Percentiles rank a stretch among this genome's conserved stretches.
Conservation (phyloP, 2,797 vertebrate species). For the Sphenopsis melanotis region DNA sequence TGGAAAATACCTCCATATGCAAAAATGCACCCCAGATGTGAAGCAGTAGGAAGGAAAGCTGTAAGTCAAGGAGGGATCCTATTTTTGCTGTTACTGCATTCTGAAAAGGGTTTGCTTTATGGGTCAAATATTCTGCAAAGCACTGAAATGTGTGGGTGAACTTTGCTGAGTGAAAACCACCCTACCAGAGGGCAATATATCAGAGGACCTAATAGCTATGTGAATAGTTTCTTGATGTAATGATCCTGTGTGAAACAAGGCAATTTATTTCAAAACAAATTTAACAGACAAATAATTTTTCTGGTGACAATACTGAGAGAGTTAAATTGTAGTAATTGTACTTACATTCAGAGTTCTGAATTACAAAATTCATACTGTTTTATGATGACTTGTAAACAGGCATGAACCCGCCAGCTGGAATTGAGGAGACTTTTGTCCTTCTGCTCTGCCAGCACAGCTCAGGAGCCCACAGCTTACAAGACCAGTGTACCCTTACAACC, state of each 20-base stretch:
- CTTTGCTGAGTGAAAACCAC: background rate
- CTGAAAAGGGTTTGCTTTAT: background rate
- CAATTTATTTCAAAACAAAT: background rate
- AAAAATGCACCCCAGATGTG: background rate
- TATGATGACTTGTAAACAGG: background rate
- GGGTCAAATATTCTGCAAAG: background rate
- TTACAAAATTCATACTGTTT: background rate
- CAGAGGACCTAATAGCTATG: background rate
- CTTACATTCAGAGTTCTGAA: background rate
- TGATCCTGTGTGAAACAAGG: background rate
- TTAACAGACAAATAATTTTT: background rate
- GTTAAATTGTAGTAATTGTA: background rate
- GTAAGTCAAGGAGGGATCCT: background rate
- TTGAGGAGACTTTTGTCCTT: background rate
- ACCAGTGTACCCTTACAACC: background rate
- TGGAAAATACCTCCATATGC: background rate
- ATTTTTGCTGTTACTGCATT: background rate
- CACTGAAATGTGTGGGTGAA: background rate
- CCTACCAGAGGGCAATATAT: background rate
- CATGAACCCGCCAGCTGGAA: background rate
- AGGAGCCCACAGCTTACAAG: background rate
- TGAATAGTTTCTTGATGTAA: background rate
- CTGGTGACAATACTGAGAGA: background rate
- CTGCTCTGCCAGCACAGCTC: background rate
- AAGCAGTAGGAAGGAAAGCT: background rate